Conservation (phyloP, 2,113 vertebrate genomes). For the Hippolais icterina region DNA sequence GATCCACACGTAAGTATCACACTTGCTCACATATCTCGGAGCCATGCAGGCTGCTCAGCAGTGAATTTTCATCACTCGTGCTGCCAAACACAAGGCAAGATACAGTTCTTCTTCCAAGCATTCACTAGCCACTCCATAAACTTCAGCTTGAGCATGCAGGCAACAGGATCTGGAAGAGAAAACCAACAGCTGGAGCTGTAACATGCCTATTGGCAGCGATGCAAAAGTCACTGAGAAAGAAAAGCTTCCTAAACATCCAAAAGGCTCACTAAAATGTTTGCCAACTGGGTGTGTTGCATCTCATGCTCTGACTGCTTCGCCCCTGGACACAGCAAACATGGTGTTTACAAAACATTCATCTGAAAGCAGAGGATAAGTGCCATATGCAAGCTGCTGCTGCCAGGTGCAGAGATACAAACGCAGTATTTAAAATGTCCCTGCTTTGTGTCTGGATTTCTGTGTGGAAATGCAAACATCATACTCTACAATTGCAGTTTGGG, state of each 20-base stretch:
- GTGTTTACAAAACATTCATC: background rate
- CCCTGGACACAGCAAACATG: background rate
- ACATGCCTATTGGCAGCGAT: background rate
- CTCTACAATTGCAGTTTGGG: rapidly evolving
- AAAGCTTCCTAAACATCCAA: background rate
- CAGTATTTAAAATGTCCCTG: background rate
- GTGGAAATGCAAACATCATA: background rate
- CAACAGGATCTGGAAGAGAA: background rate
- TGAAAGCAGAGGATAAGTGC: background rate
- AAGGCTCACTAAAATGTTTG: background rate
- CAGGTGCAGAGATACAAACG: background rate
- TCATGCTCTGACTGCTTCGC: rapidly evolving
- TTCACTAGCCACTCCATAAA: background rate
- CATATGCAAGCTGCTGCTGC: background rate
- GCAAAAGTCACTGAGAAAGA: background rate
- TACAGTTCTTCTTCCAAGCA: background rate
- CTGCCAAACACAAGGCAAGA: background rate
- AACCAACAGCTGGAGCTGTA: background rate
- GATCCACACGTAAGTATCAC: background rate
- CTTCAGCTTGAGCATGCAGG: rapidly evolving
- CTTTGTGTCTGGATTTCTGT: background rate
- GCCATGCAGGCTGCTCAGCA: background rate
- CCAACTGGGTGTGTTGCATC: background rate
- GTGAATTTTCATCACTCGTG: background rate
- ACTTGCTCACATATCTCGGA: background rate